Base-by-base conservation (phyloP, 1,140 invertebrate species). In the Drosophila lini region DNA sequence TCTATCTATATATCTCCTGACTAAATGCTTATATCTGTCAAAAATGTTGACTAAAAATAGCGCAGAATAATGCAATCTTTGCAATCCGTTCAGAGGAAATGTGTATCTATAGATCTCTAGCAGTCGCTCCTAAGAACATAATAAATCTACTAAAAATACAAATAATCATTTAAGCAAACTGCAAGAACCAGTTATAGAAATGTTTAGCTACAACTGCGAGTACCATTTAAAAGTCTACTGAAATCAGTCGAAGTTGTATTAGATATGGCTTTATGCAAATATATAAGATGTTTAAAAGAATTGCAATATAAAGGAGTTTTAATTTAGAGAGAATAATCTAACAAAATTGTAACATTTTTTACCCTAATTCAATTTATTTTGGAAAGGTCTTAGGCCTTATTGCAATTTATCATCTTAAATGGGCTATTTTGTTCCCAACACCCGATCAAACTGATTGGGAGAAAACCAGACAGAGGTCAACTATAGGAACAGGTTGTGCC, bases 201-300 rank as follows among this genome's bases (percentile, higher is more conserved):
- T 55, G 15, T 55, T 55, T 38, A 55, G 16, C 50, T 53, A 53
- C 50, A 19, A 53, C 50, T 53, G 50, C 32, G 32, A 9, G 50
- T 53, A 53, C 55, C 11, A 16, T 28, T 25, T 8, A 57, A 25
- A 64, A 62, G 41, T 65, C 58, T 47, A 42, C 41, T 31, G 28
- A 61, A 47, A 19, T 47, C 41, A 36, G 41, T 44, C 32, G 28
- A 47, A 62, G 58, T 65, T 65, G 40, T 65, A 63, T 45, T 63
- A 62, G 40, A 65, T 63, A 38, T 65, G 60, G 41, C 32, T 42
- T 34, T 65, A 65, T 44, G 36, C 36, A 25, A 65, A 38, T 63
- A 69, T 53, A 69, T 69, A 55, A 69, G 32, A 67, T 53, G 45
- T 42, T 62, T 65, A n/a, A 32, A 42, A 31, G n/a, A 67, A 36